These are phyloP conservation scores for Drosophila multiciliata DNA, from an alignment of 2,888 invertebrate species.

Conservation along the genomic window DNA sequence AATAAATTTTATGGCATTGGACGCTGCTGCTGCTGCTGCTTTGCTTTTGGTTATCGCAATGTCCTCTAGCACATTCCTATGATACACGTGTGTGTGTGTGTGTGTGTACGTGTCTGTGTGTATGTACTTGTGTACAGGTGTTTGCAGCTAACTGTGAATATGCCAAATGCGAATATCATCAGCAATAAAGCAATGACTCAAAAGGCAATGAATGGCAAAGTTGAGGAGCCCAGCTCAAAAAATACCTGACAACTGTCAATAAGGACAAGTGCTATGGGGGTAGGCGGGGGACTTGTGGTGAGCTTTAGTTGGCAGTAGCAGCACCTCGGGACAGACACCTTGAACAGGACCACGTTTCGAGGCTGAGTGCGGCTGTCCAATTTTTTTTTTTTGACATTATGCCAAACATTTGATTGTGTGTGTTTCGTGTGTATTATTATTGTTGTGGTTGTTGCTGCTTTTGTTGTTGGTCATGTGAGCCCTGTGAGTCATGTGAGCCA, in stretches of 20 bases:
- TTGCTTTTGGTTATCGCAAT: slow-evolving; percentile 3
- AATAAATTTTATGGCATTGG: slow-evolving; percentile 45
- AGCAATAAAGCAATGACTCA: slow-evolving; percentile 4
- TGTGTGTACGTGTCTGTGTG: not conserved
- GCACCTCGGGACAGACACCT: not conserved
- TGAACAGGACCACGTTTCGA: not conserved
- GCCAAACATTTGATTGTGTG: slow-evolving; percentile 12
- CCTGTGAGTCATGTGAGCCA: slow-evolving; percentile 37
- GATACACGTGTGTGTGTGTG: slow-evolving; percentile 47
- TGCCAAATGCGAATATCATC: slow-evolving; percentile 19
- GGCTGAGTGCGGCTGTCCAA: slow-evolving; percentile 10
- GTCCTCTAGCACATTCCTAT: slow-evolving; percentile 8
- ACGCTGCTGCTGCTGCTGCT: slow-evolving; percentile 19
- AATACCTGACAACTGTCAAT: slow-evolving; percentile 61
- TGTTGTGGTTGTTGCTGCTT: not conserved
- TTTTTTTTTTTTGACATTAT: slow-evolving; percentile 25
- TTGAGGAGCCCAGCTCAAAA: slow-evolving; percentile 47
- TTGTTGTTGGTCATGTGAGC: not conserved
- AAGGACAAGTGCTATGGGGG: not conserved
- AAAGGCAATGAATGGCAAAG: slow-evolving; percentile 34
- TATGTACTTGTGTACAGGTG: not conserved
- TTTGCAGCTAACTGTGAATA: slow-evolving; percentile 31
- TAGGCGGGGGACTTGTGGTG: not conserved
- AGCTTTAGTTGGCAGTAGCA: not conserved
- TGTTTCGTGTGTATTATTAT: not conserved